These are phyloP conservation scores for Stratiomys singularior DNA, from an alignment of 2,888 invertebrate genomes.

Conservation along the genomic window DNA sequence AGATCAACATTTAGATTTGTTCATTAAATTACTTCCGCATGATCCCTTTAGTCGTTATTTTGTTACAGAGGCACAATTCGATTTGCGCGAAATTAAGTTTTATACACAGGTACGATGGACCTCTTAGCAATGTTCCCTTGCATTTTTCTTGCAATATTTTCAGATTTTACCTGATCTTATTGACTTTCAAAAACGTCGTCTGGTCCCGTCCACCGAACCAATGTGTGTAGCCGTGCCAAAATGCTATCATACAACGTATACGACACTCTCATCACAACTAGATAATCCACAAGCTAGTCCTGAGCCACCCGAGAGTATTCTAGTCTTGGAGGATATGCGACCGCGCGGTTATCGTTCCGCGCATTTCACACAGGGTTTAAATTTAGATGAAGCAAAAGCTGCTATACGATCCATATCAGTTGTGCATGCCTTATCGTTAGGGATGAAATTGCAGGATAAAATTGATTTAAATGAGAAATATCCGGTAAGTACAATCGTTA, in stretches of 20 bases:
- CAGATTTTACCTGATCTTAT: slow-evolving; percentile 78
- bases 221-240: slow-evolving; percentile 75
- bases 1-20: slow-evolving; percentile 67
- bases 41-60: slow-evolving; percentile 83
- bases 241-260: slow-evolving; percentile 75
- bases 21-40: slow-evolving; percentile 80
- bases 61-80: slow-evolving; percentile 85
- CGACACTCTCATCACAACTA: slow-evolving; percentile 53
- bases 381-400: slow-evolving; percentile 70
- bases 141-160: slow-evolving; percentile 52
- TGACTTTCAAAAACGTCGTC: slow-evolving; percentile 69
- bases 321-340: slow-evolving; percentile 80
- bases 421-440: slow-evolving; percentile 78
- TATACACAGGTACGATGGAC: slow-evolving; percentile 74
- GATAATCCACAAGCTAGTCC: slow-evolving; percentile 60
- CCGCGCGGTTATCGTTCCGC: slow-evolving; percentile 60
- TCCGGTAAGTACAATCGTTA: slow-evolving; percentile 53
- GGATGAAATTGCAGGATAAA: slow-evolving; percentile 69
- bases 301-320: slow-evolving; percentile 72
- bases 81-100: slow-evolving; percentile 83
- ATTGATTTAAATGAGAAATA: slow-evolving; percentile 57
- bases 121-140: neutral
- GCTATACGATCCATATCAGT: slow-evolving; percentile 78
- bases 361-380: slow-evolving; percentile 56
- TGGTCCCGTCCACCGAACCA: slow-evolving; percentile 63